phyloP scores from a whole-genome alignment of 2,797 vertebrate species.

The Peromyscus eremicus region DNA sequence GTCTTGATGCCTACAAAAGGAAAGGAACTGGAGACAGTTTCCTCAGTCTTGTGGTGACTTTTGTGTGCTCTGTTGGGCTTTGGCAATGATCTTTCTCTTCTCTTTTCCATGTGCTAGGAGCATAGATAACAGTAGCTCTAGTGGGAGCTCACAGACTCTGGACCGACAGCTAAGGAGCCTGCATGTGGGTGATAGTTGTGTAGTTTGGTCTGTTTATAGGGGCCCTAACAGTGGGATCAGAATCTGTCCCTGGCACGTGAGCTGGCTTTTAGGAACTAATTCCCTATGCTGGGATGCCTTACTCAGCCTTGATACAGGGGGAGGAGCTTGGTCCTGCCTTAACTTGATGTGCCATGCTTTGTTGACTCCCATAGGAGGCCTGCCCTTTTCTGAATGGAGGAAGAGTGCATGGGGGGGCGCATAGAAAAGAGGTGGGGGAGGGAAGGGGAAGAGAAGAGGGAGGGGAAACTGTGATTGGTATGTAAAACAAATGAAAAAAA shows the following conservation, averaged over 20 bases:
- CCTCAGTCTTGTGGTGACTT: not conserved
- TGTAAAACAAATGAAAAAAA: not conserved
- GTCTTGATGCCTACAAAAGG: not conserved
- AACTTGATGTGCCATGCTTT: not conserved
- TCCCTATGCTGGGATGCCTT: not conserved
- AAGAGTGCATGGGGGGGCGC: not conserved
- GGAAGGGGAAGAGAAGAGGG: rapidly evolving
- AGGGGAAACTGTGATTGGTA: not conserved
- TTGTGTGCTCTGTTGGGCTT: not conserved
- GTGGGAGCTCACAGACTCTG: not conserved
- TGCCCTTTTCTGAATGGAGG: not conserved
- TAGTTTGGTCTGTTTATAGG: not conserved
- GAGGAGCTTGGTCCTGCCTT: not conserved
- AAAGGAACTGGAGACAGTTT: not conserved
- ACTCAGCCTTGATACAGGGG: not conserved
- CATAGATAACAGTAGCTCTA: not conserved
- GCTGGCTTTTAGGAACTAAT: not conserved
- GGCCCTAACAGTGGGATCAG: not conserved
- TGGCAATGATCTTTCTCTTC: not conserved
- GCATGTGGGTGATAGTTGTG: not conserved
- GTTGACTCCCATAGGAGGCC: not conserved
- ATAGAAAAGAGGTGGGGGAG: not conserved
- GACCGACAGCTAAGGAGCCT: not conserved
- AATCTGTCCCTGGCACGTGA: not conserved
- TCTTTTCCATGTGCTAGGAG: not conserved